phyloP scores from a whole-genome alignment of 2,888 invertebrate genomes.

The Stenolophus ochropezus region DNA sequence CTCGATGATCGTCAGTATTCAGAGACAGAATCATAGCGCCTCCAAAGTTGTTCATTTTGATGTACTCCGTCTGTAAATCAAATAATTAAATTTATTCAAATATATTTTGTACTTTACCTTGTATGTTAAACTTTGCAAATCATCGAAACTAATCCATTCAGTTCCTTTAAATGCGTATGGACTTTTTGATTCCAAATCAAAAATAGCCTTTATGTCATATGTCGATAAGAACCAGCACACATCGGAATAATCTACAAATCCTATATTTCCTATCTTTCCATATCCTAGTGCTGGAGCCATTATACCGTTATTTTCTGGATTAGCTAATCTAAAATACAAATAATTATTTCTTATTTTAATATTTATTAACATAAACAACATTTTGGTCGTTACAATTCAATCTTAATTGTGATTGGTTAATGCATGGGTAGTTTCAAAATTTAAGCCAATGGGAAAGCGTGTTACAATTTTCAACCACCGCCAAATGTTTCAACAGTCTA shows the following conservation, averaged over 20 bases:
- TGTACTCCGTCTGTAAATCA: constrained; percentile 75
- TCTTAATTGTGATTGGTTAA: too few species aligned
- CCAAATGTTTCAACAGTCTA: too few species aligned
- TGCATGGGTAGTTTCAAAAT: too few species aligned
- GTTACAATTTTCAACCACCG: too few species aligned
- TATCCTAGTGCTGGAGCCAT: constrained; percentile 83
- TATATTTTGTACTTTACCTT: too few species aligned
- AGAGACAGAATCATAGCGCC: constrained; percentile 91
- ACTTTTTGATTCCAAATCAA: constrained; percentile 82
- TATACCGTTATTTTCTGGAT: constrained; percentile 79
- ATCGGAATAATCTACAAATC: constrained; percentile 83
- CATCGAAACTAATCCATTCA: constrained; percentile 92
- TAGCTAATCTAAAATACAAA: constrained; percentile 76
- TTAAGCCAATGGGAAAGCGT: too few species aligned
- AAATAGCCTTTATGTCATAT: constrained; percentile 76
- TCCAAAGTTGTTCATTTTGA: constrained; percentile 79
- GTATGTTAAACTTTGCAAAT: constrained; percentile 80
- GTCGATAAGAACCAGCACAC: constrained; percentile 80
- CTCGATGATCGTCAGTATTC: constrained; percentile 85
- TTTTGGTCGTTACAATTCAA: too few species aligned
- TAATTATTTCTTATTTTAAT: too few species aligned
- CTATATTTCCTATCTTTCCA: constrained; percentile 80
- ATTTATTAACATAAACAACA: too few species aligned
- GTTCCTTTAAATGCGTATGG: constrained; percentile 82
- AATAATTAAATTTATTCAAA: constrained; percentile 54